Conservation (phyloP, 2,113 vertebrate species). For the Festucalex cinctus region DNA sequence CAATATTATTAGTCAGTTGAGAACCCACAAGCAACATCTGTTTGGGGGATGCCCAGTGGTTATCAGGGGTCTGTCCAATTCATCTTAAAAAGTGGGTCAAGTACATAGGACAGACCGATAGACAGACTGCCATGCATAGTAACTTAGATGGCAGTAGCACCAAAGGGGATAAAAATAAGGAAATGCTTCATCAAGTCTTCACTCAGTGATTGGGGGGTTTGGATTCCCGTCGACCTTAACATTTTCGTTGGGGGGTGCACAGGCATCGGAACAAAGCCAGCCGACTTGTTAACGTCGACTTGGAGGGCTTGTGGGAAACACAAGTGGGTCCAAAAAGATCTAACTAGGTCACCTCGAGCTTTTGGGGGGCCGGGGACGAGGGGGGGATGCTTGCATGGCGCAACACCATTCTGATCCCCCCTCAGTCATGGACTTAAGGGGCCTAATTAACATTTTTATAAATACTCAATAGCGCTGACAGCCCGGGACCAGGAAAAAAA, state of each 20-base stretch:
- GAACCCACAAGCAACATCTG: slow-evolving; percentile 20
- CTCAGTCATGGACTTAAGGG: slow-evolving; percentile 8
- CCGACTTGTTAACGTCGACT: slow-evolving; percentile 29
- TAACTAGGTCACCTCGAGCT: slow-evolving; percentile 42
- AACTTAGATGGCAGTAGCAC: too few relatives aligned
- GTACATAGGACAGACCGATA: slow-evolving; percentile 33
- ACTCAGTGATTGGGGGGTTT: slow-evolving; percentile 43
- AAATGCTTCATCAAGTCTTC: slow-evolving; percentile 43
- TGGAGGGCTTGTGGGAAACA: slow-evolving; percentile 35
- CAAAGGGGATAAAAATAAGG: neutral
- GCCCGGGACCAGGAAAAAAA: neutral
- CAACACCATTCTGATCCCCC: neutral
- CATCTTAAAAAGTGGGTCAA: slow-evolving; percentile 31
- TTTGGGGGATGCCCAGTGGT: slow-evolving; percentile 4
- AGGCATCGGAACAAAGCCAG: slow-evolving; percentile 35
- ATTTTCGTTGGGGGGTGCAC: slow-evolving; percentile 27
- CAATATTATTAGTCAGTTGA: slow-evolving; percentile 19
- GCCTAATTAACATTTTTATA: slow-evolving; percentile 30
- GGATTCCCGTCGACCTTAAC: slow-evolving; percentile 26
- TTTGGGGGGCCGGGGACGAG: neutral
- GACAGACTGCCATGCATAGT: too few relatives aligned
- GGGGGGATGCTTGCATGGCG: neutral
- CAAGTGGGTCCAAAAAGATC: slow-evolving; percentile 20
- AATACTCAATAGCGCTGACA: slow-evolving; percentile 11
- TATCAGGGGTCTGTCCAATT: slow-evolving; percentile 16